These are phyloP conservation scores for Sebastes elongatus DNA, from an alignment of 2,797 vertebrate species.

Conservation along the genomic window DNA sequence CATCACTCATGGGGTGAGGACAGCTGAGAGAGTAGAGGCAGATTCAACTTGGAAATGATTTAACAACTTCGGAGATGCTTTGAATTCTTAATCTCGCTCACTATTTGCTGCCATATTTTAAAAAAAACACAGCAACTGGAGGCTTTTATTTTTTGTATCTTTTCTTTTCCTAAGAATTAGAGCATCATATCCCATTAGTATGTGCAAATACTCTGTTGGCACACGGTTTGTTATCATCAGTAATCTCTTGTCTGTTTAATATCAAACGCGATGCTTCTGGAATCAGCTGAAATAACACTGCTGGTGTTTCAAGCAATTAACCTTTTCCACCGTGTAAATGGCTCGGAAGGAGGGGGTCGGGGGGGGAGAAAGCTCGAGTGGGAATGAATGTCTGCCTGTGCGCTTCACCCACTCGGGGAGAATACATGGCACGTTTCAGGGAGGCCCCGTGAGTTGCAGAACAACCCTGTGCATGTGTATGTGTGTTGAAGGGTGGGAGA, in stretches of 20 bases:
- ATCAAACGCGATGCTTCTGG: slow-evolving; percentile 70
- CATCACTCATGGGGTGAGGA: slow-evolving; percentile 69
- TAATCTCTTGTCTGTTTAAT: slow-evolving; percentile 71
- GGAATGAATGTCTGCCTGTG: slow-evolving; percentile 53
- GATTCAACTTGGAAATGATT: slow-evolving; percentile 54
- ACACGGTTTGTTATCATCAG: slow-evolving; percentile 60
- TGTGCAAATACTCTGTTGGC: slow-evolving; percentile 55
- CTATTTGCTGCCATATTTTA: not conserved
- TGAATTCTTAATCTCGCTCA: not conserved
- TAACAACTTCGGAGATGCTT: slow-evolving; percentile 19
- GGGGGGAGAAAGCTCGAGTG: slow-evolving; percentile 37
- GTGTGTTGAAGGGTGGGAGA: slow-evolving; percentile 43
- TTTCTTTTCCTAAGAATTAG: slow-evolving; percentile 19
- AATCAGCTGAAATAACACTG: slow-evolving; percentile 77
- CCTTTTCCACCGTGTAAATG: slow-evolving; percentile 75
- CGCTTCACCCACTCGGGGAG: slow-evolving; percentile 44
- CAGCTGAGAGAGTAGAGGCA: slow-evolving; percentile 58
- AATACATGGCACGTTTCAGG: slow-evolving; percentile 64
- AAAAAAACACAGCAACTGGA: not conserved
- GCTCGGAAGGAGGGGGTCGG: not conserved
- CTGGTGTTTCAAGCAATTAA: slow-evolving; percentile 80
- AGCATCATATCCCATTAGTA: slow-evolving; percentile 17
- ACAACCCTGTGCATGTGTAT: not conserved
- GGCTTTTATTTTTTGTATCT: not conserved
- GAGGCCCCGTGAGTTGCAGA: slow-evolving; percentile 46